phyloP scores from a whole-genome alignment of 2,797 vertebrate genomes.

The Monodelphis domestica region DNA sequence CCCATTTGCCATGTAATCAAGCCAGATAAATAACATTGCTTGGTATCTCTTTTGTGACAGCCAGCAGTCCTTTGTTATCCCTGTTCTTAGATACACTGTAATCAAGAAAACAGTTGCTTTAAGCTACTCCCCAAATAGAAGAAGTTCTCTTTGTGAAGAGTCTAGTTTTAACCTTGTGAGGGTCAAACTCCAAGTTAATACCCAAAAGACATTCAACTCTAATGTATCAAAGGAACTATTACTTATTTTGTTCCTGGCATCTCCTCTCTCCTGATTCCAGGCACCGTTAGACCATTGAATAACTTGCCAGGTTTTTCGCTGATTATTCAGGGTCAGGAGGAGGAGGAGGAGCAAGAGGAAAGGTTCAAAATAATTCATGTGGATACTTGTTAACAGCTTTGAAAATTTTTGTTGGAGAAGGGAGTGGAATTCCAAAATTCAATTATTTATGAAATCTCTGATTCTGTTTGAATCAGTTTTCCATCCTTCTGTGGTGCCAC shows the following conservation, averaged over 20 bases:
- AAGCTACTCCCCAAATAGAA: neutral
- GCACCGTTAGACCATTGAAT: neutral
- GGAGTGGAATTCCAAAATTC: slow-evolving; percentile 37
- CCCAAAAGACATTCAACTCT: slow-evolving; percentile 23
- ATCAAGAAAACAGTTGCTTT: neutral
- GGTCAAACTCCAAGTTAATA: slow-evolving; percentile 32
- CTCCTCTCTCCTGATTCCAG: neutral
- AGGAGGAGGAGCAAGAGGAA: neutral
- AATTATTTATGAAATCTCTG: neutral
- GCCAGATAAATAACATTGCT: neutral
- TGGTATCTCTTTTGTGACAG: neutral
- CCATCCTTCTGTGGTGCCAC: slow-evolving; percentile 32
- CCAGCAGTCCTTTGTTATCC: neutral
- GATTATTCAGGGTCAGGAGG: neutral
- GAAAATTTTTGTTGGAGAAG: slow-evolving; percentile 12
- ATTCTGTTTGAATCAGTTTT: slow-evolving; percentile 23
- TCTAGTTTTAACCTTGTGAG: slow-evolving; percentile 38
- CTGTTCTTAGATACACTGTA: neutral
- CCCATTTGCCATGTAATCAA: neutral
- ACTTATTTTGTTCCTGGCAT: neutral
- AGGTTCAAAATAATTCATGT: slow-evolving; percentile 1
- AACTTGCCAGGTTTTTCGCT: neutral
- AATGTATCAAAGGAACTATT: slow-evolving; percentile 20
- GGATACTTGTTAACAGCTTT: slow-evolving; percentile 29
- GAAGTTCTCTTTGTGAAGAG: neutral